phyloP scores from a whole-genome alignment of 2,113 vertebrate species.

The Electrona antarctica region DNA sequence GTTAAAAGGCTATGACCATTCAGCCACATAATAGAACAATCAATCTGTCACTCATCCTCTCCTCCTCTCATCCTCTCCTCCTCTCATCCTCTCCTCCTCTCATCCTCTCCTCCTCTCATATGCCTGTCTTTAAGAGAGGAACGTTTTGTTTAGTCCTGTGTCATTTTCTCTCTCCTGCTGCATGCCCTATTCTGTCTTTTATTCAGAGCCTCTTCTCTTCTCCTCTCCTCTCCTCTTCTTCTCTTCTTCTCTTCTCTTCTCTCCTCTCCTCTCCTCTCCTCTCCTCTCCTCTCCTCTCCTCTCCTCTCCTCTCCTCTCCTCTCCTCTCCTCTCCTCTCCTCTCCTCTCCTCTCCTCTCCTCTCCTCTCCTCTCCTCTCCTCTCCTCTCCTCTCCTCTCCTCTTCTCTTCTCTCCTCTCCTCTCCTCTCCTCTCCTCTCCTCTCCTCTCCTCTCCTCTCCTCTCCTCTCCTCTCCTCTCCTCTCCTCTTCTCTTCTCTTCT shows the following conservation, averaged over 20 bases:
- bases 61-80: neutral
- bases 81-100: conserved; percentile 50
- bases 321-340: conserved; percentile 50
- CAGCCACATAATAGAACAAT: conserved; percentile 77
- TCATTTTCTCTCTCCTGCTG: too few relatives aligned
- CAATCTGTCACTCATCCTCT: conserved; percentile 67
- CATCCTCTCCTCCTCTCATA: conserved; percentile 28
- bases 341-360: conserved; percentile 47
- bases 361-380: neutral
- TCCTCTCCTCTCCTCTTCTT: neutral
- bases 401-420: too few relatives aligned
- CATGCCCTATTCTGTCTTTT: too few relatives aligned
- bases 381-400: too few relatives aligned
- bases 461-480: conserved; percentile 1
- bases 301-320: conserved; percentile 1
- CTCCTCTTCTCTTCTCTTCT: neutral
- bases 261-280: conserved; percentile 55
- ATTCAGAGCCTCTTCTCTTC: too few relatives aligned
- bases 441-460: conserved; percentile 51
- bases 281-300: conserved; percentile 31
- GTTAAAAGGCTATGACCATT: conserved; percentile 74
- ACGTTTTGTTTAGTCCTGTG: too few relatives aligned
- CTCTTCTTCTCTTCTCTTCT: conserved; percentile 59
- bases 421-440: conserved; percentile 61
- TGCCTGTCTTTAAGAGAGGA: conserved; percentile 32